Conservation (phyloP, 2,888 invertebrate genomes). For the Nemapogon koenigi region DNA sequence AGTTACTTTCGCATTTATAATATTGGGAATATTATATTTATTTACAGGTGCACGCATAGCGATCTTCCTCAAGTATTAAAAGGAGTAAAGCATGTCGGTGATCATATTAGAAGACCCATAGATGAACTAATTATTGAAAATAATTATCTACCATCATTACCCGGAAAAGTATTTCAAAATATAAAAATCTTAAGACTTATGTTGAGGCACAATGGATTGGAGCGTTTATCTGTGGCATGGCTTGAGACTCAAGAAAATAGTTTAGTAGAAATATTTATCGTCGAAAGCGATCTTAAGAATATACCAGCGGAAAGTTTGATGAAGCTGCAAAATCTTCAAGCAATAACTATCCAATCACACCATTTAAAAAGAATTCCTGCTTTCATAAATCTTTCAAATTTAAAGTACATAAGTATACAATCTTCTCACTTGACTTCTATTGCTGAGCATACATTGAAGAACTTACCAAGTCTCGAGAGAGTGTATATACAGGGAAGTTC, state of each 20-base stretch:
- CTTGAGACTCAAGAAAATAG: constrained; percentile 77
- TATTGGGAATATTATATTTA: too few species aligned
- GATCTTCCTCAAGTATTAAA: constrained; percentile 79
- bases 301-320: constrained; percentile 80
- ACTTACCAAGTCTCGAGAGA: constrained; percentile 75
- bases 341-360: constrained; percentile 82
- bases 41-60: constrained; percentile 90
- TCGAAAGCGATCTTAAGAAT: constrained; percentile 81
- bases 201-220: constrained; percentile 83
- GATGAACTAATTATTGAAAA: constrained; percentile 89
- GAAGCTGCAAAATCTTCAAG: constrained; percentile 78
- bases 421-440: constrained; percentile 71
- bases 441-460: constrained; percentile 72
- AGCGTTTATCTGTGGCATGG: constrained; percentile 83
- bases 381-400: constrained; percentile 72
- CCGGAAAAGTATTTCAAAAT: constrained; percentile 80
- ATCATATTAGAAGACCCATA: constrained; percentile 71
- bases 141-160: constrained; percentile 84
- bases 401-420: constrained; percentile 77
- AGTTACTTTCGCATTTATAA: too few species aligned
- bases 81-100: constrained; percentile 74
- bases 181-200: constrained; percentile 79
- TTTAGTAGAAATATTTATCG: constrained; percentile 82
- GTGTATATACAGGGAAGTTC: constrained; percentile 76
- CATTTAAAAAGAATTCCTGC: constrained; percentile 77